Evolutionary conservation across 1,140 invertebrate genomes (phyloP).

Genomic region (Saccostrea echinata): DNA sequence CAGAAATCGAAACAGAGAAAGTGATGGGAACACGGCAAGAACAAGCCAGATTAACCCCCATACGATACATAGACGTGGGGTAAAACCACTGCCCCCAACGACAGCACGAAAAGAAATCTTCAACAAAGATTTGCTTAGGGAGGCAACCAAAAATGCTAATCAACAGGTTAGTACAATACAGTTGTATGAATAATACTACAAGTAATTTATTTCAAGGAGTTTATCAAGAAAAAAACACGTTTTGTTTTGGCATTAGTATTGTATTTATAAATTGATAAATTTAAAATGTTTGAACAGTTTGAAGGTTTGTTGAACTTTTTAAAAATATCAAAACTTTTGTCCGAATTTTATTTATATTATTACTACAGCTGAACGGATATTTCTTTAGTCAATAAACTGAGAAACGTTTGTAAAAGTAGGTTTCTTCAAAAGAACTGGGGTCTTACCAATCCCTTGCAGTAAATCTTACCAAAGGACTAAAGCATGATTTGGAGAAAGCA

Average conservation of each 20-base stretch:
- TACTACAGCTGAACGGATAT: too few relatives aligned
- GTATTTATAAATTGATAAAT: too few relatives aligned
- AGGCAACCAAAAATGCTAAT: background rate
- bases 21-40: background rate
- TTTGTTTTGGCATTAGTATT: too few relatives aligned
- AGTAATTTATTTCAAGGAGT: too few relatives aligned
- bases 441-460: background rate
- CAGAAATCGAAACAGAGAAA: background rate
- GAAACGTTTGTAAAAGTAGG: background rate
- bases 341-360: too few relatives aligned
- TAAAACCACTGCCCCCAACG: background rate
- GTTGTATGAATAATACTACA: background rate
- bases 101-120: background rate
- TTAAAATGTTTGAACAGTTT: too few relatives aligned
- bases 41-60: background rate
- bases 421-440: constrained; percentile 13
- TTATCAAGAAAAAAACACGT: too few relatives aligned
- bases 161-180: background rate
- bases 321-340: too few relatives aligned
- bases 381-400: too few relatives aligned
- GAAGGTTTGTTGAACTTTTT: too few relatives aligned
- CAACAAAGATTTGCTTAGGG: background rate
- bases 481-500: constrained; percentile 41
- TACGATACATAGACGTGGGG: background rate
- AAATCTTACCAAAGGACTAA: constrained; percentile 26